Evolutionary conservation across 53 echinoderm and acorn worm genomes (phyloP).

Genomic region (Astropecten irregularis): DNA sequence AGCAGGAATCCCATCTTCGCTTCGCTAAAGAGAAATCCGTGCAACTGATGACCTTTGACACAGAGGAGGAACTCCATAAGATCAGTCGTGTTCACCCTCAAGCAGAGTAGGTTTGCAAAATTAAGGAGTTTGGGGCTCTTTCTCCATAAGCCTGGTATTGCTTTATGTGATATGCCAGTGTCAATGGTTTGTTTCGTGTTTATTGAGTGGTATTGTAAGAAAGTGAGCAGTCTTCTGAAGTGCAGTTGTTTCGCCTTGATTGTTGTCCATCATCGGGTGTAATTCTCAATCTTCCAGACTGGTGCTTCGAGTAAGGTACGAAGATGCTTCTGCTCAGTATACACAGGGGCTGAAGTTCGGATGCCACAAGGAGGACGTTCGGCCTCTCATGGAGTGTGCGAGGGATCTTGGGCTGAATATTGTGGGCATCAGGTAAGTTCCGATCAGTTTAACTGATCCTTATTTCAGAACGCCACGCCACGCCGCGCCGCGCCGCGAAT

Average conservation of each 20-base stretch:
- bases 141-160: no score
- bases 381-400: neutral
- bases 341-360: neutral
- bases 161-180: neutral
- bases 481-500: no score
- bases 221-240: no score
- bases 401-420: neutral
- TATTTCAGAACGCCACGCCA: neutral
- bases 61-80: slow-evolving; percentile 86
- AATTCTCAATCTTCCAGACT: no score
- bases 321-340: no score
- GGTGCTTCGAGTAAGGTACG: no score
- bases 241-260: no score
- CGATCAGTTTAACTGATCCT: neutral
- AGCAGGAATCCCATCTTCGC: slow-evolving; percentile 88
- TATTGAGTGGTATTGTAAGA: neutral
- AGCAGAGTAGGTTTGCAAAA: slow-evolving; percentile 67
- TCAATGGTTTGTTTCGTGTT: neutral
- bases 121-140: no score
- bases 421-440: slow-evolving; percentile 10
- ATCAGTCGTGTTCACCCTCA: slow-evolving; percentile 60
- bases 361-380: neutral
- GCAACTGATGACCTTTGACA: slow-evolving; percentile 92
- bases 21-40: slow-evolving; percentile 67
- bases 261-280: no score